These are phyloP conservation scores for Cyrtonyx montezumae DNA, from an alignment of 2,113 vertebrate genomes.

Conservation along the genomic window DNA sequence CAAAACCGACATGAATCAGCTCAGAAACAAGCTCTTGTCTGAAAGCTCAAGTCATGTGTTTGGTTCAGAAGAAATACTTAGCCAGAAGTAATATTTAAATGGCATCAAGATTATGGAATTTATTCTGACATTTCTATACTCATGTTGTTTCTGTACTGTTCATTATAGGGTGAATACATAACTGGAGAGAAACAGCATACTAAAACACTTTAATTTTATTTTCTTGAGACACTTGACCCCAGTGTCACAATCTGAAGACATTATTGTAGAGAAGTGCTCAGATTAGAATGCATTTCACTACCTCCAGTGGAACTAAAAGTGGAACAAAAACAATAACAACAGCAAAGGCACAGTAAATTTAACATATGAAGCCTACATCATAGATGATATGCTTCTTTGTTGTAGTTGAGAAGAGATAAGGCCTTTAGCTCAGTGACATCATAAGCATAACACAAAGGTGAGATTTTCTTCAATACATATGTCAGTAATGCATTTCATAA, in stretches of 20 bases:
- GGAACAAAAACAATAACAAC: slow-evolving; percentile 12
- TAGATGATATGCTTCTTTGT: background rate
- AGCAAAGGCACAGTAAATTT: slow-evolving; percentile 14
- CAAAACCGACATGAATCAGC: slow-evolving; percentile 46
- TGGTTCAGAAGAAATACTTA: slow-evolving; percentile 43
- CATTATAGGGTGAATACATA: slow-evolving; percentile 30
- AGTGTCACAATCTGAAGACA: background rate
- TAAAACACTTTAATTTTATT: background rate
- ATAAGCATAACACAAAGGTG: background rate
- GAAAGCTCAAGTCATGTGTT: slow-evolving; percentile 42
- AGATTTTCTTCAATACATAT: background rate
- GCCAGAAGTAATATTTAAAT: slow-evolving; percentile 67
- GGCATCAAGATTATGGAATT: slow-evolving; percentile 24
- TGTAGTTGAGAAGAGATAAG: background rate
- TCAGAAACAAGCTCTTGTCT: slow-evolving; percentile 20
- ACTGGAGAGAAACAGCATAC: background rate
- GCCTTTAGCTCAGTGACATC: background rate
- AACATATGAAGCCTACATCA: slow-evolving; percentile 12
- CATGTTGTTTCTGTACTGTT: slow-evolving; percentile 13
- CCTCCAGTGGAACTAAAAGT: background rate
- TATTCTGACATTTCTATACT: slow-evolving; percentile 48
- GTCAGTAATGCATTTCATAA: background rate
- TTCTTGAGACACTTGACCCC: background rate
- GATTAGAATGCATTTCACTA: slow-evolving; percentile 10
- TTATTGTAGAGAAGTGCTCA: background rate